Conservation (phyloP, 1,140 invertebrate species). For the Akabosia matsudoensis region DNA sequence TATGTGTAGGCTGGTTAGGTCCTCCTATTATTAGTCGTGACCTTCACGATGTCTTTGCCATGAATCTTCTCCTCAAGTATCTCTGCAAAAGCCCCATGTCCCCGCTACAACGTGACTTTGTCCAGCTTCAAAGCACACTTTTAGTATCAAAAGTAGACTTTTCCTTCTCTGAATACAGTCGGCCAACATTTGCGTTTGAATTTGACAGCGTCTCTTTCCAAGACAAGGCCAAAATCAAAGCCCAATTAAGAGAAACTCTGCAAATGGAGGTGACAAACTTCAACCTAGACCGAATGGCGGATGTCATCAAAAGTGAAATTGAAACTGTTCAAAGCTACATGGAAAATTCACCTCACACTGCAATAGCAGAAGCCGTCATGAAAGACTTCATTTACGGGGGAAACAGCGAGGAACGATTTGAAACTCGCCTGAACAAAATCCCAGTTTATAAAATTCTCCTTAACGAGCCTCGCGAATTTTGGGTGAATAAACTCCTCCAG, state of each 20-base stretch:
- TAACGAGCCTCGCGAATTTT: conserved; percentile 63
- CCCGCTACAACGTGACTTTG: conserved; percentile 77
- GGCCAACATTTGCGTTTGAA: conserved; percentile 64
- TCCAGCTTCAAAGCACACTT: conserved; percentile 72
- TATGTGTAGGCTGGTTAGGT: conserved; percentile 77
- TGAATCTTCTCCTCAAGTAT: conserved; percentile 72
- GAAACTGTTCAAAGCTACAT: conserved; percentile 67
- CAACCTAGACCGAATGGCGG: conserved; percentile 70
- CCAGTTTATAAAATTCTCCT: conserved; percentile 59
- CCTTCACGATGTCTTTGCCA: conserved; percentile 52
- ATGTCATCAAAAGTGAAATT: conserved; percentile 68
- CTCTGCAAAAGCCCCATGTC: conserved; percentile 64
- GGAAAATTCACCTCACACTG: conserved; percentile 72
- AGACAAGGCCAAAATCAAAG: conserved; percentile 63
- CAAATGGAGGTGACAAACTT: conserved; percentile 57
- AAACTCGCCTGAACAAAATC: conserved; percentile 66
- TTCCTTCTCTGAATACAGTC: conserved; percentile 62
- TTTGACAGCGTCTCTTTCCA: conserved; percentile 72
- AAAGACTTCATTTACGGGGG: conserved; percentile 78
- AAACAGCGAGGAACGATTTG: conserved; percentile 59
- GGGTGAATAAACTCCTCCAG: conserved; percentile 64
- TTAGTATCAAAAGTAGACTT: not conserved
- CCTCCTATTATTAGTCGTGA: conserved; percentile 61
- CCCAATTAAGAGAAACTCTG: conserved; percentile 60
- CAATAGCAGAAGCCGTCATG: conserved; percentile 70